These are phyloP conservation scores for Perognathus longimembris DNA, from an alignment of 2,113 vertebrate genomes.

Conservation along the genomic window DNA sequence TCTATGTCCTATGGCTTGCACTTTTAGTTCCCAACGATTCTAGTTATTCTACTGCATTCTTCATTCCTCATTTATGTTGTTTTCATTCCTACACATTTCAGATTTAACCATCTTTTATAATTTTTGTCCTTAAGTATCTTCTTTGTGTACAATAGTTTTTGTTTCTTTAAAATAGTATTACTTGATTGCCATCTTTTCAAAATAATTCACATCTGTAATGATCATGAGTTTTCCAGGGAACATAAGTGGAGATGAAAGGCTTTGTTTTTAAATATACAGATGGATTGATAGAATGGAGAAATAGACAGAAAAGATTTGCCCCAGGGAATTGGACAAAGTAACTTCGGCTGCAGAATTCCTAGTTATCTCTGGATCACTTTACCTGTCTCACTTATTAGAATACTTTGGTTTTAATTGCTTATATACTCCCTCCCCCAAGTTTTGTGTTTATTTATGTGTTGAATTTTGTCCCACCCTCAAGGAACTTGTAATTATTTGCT, in stretches of 20 bases:
- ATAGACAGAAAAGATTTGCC: background rate
- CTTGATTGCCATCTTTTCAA: slow-evolving; percentile 26
- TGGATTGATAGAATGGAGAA: background rate
- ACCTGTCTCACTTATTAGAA: background rate
- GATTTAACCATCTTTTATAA: background rate
- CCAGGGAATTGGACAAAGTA: background rate
- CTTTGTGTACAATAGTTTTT: background rate
- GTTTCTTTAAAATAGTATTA: slow-evolving; percentile 17
- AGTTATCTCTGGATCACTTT: background rate
- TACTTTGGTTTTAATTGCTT: slow-evolving; percentile 2
- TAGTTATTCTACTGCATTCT: background rate
- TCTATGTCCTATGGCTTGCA: background rate
- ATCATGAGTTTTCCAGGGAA: background rate
- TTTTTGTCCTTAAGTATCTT: background rate
- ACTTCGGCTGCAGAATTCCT: background rate
- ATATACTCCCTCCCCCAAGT: background rate
- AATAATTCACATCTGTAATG: background rate
- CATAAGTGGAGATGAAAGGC: background rate
- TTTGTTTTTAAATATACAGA: background rate
- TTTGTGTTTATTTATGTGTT: slow-evolving; percentile 7
- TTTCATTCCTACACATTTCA: background rate
- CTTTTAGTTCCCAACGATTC: background rate
- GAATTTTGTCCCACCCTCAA: background rate
- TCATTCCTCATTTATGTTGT: background rate
- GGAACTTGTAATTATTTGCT: slow-evolving; percentile 42